These are phyloP conservation scores for Melinaea marsaeus DNA, from an alignment of 2,888 invertebrate genomes.

Conservation along the genomic window DNA sequence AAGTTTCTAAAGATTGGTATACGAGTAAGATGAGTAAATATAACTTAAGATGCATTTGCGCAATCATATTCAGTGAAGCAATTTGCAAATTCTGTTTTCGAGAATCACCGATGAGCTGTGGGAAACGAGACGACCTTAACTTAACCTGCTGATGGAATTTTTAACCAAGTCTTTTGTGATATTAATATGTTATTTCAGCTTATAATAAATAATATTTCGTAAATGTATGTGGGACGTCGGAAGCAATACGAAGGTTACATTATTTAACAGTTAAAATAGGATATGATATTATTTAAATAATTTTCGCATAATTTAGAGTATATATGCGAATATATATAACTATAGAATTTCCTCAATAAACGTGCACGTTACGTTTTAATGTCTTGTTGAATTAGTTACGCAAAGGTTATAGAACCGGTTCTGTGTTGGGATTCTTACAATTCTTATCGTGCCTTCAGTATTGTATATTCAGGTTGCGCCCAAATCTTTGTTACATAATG, in stretches of 20 bases:
- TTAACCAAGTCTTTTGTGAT: constrained; percentile 19
- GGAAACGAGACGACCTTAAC: constrained; percentile 28
- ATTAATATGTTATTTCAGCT: no score
- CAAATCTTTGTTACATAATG: constrained; percentile 38
- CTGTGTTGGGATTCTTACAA: constrained; percentile 24
- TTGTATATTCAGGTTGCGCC: constrained; percentile 41
- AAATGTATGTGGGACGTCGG: no score
- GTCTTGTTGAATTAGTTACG: constrained; percentile 25
- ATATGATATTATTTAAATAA: no score
- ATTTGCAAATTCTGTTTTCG: constrained; percentile 30
- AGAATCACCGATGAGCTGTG: constrained; percentile 34
- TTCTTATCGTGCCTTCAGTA: constrained; percentile 37
- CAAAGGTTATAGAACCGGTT: constrained; percentile 27
- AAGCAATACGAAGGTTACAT: neutral
- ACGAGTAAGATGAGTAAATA: neutral
- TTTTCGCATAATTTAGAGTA: neutral
- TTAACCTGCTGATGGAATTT: constrained; percentile 27
- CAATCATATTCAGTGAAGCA: constrained; percentile 30
- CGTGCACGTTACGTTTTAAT: constrained; percentile 7
- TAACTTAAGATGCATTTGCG: constrained; percentile 22
- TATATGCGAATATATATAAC: neutral
- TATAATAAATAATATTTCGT: no score
- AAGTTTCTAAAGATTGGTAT: neutral
- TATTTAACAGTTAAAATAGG: neutral
- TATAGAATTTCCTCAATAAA: constrained; percentile 14